A percentile compares a stretch with the other conserved stretches of the same genome.
Evolutionary conservation across 1,140 invertebrate species (phyloP).

Genomic region (Odontomachus brunneus): DNA sequence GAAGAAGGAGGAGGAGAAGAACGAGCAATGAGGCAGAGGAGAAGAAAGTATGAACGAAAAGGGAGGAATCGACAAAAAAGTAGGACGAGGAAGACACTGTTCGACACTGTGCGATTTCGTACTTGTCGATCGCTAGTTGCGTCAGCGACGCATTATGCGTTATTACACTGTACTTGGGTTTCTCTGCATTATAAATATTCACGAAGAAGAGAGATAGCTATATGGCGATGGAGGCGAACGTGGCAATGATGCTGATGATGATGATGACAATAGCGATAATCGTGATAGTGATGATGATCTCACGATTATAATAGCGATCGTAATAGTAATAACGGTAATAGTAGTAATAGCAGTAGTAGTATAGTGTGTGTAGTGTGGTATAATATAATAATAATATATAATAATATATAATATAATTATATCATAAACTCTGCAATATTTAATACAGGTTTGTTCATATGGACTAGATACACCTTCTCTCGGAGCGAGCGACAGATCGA

Average conservation of each 20-base stretch:
- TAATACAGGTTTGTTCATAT: slow-evolving; percentile 82
- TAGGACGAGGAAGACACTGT: slow-evolving; percentile 38
- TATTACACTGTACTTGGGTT: not conserved
- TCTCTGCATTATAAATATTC: not conserved
- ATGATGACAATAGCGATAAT: slow-evolving; percentile 12
- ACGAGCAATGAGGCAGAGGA: too few species aligned
- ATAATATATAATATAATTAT: slow-evolving; percentile 74
- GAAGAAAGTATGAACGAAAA: not conserved
- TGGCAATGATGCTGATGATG: slow-evolving; percentile 5
- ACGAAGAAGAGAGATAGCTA: not conserved
- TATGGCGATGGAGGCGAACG: not conserved
- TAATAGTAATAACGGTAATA: slow-evolving; percentile 5
- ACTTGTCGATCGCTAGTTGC: not conserved
- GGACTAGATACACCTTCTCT: slow-evolving; percentile 81
- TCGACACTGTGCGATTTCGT: slow-evolving; percentile 18
- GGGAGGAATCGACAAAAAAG: not conserved
- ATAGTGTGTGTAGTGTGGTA: slow-evolving; percentile 17
- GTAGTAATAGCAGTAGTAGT: too few species aligned
- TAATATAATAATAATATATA: slow-evolving; percentile 42
- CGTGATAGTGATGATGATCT: slow-evolving; percentile 2
- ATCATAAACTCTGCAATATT: slow-evolving; percentile 82
- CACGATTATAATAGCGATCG: too few species aligned
- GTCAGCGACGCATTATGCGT: slow-evolving; percentile 14
- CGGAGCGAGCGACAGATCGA: slow-evolving; percentile 60
- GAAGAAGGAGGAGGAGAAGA: not conserved